Conservation (phyloP, 2,888 invertebrate genomes). For the Luperina nickerlii region DNA sequence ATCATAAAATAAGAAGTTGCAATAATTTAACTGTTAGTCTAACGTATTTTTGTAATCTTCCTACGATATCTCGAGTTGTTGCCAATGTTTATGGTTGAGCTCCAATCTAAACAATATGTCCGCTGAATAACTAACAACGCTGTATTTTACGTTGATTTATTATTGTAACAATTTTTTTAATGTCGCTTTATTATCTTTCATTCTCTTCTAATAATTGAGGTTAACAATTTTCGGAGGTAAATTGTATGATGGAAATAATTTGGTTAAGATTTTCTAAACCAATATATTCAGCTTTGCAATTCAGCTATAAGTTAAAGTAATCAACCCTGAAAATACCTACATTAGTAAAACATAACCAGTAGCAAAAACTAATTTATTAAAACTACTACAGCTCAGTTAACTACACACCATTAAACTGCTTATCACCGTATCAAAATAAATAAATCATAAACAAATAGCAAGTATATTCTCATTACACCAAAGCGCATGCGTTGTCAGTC, state of each 20-base stretch:
- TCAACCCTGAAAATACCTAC: background rate
- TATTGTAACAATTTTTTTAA: background rate
- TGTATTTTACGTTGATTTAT: slow-evolving; percentile 35
- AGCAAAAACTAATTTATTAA: background rate
- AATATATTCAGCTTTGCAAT: background rate
- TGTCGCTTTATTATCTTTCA: background rate
- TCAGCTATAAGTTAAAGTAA: background rate
- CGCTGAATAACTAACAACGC: slow-evolving; percentile 40
- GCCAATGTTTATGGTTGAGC: slow-evolving; percentile 40
- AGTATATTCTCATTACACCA: slow-evolving; percentile 40
- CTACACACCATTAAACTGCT: slow-evolving; percentile 2
- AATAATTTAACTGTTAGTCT: slow-evolving; percentile 14
- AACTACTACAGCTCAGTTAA: slow-evolving; percentile 9
- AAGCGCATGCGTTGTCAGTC: slow-evolving; percentile 59
- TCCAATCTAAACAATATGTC: slow-evolving; percentile 32
- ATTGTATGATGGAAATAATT: background rate
- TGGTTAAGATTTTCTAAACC: too few relatives aligned
- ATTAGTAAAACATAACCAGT: background rate
- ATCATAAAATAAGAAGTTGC: slow-evolving; percentile 12
- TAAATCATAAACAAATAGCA: slow-evolving; percentile 40
- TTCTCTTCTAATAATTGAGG: background rate
- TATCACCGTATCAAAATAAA: slow-evolving; percentile 27
- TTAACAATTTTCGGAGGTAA: background rate
- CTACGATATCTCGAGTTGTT: slow-evolving; percentile 21
- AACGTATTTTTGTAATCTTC: slow-evolving; percentile 46